phyloP scores from a whole-genome alignment of 2,113 vertebrate genomes.

The Origma solitaria region DNA sequence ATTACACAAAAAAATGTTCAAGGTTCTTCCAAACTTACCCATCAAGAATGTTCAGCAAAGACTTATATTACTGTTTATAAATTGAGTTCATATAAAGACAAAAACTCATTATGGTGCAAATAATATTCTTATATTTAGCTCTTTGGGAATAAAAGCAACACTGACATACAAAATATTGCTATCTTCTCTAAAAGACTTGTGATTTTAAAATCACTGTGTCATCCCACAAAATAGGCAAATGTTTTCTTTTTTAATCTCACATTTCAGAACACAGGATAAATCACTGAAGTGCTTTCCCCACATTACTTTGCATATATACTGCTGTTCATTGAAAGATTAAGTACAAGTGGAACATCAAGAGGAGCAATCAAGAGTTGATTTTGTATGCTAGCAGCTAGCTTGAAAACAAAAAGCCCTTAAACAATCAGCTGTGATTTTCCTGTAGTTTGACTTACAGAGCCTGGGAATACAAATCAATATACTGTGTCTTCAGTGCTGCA shows the following conservation, averaged over 20 bases:
- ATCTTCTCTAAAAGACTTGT: not conserved
- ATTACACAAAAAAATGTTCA: not conserved
- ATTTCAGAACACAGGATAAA: not conserved
- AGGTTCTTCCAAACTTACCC: not conserved
- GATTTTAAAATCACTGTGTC: constrained; percentile 14
- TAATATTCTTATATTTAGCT: not conserved
- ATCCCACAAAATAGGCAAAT: not conserved
- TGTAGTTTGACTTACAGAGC: not conserved
- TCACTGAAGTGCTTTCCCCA: not conserved
- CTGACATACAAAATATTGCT: not conserved
- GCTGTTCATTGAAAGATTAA: constrained; percentile 10
- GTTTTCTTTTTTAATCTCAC: not conserved
- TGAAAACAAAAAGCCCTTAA: constrained; percentile 28
- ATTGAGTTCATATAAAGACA: not conserved
- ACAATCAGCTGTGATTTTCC: constrained; percentile 34
- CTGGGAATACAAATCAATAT: not conserved
- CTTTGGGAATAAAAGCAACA: not conserved
- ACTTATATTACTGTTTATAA: not conserved
- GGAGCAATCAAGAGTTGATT: constrained; percentile 36
- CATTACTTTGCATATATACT: not conserved
- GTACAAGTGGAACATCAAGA: constrained; percentile 23
- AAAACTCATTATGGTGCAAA: not conserved
- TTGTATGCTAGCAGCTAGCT: not conserved
- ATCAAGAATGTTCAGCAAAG: not conserved
- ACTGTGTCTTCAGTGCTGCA: not conserved